Conservation (phyloP, 2,113 vertebrate species). For the Neotoma lepida region DNA sequence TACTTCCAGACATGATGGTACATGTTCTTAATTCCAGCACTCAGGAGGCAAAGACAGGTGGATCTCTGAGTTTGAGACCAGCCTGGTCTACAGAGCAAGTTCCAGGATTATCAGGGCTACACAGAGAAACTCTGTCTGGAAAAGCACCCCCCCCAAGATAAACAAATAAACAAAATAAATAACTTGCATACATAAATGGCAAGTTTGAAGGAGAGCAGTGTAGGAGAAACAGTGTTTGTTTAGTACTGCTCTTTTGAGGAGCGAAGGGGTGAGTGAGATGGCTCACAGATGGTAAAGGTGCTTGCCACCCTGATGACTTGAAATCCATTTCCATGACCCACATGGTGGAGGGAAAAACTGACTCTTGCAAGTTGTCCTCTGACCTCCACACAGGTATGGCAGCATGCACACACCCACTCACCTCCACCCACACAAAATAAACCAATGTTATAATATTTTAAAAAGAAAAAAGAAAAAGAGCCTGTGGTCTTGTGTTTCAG, state of each 20-base stretch:
- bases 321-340: background rate
- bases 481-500: background rate
- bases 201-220: background rate
- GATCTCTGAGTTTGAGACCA: background rate
- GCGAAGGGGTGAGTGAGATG: background rate
- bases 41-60: background rate
- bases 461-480: background rate
- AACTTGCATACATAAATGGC: background rate
- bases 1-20: no score
- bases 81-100: background rate
- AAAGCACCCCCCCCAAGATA: background rate
- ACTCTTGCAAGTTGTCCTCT: background rate
- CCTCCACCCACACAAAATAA: background rate
- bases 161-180: background rate
- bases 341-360: background rate
- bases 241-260: background rate
- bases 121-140: background rate
- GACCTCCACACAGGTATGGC: background rate
- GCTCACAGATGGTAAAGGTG: background rate
- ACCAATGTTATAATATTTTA: background rate
- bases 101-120: background rate
- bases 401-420: no score
- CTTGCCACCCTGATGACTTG: background rate
- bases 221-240: background rate
- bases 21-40: background rate